Conservation (phyloP, 2,888 invertebrate genomes). For the Platycnemis pennipes region DNA sequence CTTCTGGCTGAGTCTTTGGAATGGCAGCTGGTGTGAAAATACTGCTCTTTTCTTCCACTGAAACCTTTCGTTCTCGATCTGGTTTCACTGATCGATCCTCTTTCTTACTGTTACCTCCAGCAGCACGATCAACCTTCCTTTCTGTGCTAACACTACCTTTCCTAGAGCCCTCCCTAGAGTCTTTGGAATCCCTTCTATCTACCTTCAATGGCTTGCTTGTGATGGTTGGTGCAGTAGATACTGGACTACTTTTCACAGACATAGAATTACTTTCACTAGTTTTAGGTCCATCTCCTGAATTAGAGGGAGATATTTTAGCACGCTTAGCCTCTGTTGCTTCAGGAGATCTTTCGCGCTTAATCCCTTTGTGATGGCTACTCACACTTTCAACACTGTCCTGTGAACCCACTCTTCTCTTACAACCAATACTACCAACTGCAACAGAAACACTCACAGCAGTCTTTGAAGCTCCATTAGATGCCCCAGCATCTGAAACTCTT, state of each 20-base stretch:
- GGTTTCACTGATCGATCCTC: conserved; percentile 69
- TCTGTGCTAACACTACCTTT: conserved; percentile 72
- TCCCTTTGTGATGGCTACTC: conserved; percentile 38
- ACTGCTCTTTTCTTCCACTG: conserved; percentile 36
- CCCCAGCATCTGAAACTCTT: conserved; percentile 77
- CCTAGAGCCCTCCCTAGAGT: conserved; percentile 75
- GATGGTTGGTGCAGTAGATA: conserved; percentile 72
- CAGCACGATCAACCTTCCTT: conserved; percentile 56
- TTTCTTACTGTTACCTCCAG: conserved; percentile 68
- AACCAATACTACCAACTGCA: conserved; percentile 84
- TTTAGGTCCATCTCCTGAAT: conserved; percentile 29
- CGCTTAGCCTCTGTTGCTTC: conserved; percentile 84
- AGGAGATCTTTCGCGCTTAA: conserved; percentile 73
- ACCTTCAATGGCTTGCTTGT: conserved; percentile 80
- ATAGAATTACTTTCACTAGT: conserved; percentile 34
- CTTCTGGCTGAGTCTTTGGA: conserved; percentile 69
- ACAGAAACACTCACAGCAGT: conserved; percentile 81
- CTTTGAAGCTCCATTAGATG: conserved; percentile 81
- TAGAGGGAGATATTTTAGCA: conserved; percentile 79
- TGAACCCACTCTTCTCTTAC: conserved; percentile 89
- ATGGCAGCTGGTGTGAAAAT: background rate
- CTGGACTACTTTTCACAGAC: conserved; percentile 72
- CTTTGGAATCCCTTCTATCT: conserved; percentile 88
- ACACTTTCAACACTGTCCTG: conserved; percentile 85
- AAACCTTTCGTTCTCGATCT: conserved; percentile 53